Base-by-base conservation (phyloP, 2,888 invertebrate genomes). In the Perithous albicinctus region DNA sequence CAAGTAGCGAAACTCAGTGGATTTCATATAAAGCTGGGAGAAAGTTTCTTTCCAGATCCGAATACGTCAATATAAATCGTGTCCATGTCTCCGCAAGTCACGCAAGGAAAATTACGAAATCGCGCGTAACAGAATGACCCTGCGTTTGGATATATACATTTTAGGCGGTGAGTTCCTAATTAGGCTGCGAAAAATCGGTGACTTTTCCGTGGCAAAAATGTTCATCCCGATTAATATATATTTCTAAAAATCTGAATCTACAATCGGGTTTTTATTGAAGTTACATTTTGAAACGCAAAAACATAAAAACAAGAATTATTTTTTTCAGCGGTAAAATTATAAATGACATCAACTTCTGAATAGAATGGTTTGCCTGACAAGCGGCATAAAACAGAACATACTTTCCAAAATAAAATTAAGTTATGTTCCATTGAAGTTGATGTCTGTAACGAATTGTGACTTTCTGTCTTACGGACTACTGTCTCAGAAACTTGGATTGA, bases 61-160 rank as follows among this genome's bases (percentile, higher is more conserved):
- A 78, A 82, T 72, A 70, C 73, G 77, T 67, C 59, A 54, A 74
- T 72, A 82, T 82, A 82, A 78, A 82, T 78, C 66, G 48, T 63
- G 20, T 12, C 26, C 46, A 10, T 61, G 75, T 78, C 75, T 12
- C 48, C n/a, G 64, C 43, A 51, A 26, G 20, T 63, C 32, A 46
- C 59, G 51, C 75, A 64, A 64, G 56, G 20, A 20, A 75, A 82
- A 75, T 82, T 70, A 72, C 78, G 82, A 78, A 82, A 82, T 78
- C 38, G 32, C 8, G n/a, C 18, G 75, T 56, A 29, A 8, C 43
- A 38, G n/a, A 73, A 15, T 48, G 70, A 78, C 26, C 48, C 43
- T 26, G 32, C 38, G 26, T 2, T 56, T 74, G 59, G 64, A 82
- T 64, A n/a, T 4, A 70, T 59, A 67, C 54, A 69, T 29, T 61